Evolutionary conservation across 2,888 invertebrate genomes (phyloP).

Genomic region (Megastigmus dorsalis): DNA sequence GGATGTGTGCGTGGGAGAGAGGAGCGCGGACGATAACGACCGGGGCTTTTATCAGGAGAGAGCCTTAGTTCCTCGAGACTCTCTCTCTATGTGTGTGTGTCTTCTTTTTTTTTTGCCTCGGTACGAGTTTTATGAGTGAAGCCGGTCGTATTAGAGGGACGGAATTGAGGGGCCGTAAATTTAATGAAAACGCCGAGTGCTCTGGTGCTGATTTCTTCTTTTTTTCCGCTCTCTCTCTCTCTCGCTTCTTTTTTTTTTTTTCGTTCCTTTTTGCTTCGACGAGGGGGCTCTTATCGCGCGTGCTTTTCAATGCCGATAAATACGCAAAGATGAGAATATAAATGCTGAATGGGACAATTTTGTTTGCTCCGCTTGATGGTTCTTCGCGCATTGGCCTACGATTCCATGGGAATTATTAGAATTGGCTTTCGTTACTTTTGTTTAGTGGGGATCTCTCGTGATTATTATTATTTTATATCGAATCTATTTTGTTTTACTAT

Average conservation of each 20-base stretch:
- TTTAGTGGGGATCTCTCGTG: too few species aligned
- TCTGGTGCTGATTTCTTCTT: background rate
- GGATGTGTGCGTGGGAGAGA: background rate
- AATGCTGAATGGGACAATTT: conserved; percentile 9
- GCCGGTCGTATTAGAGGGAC: too few species aligned
- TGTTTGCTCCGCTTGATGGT: background rate
- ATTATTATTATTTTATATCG: too few species aligned
- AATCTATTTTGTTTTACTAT: too few species aligned
- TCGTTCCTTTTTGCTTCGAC: background rate
- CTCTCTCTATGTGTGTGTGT: too few species aligned
- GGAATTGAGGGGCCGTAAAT: conserved; percentile 11
- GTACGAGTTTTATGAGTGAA: conserved; percentile 12
- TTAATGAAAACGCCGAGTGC: conserved; percentile 9
- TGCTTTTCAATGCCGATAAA: conserved; percentile 19
- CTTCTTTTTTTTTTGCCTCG: background rate
- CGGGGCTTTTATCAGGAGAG: background rate
- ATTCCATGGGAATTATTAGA: too few species aligned
- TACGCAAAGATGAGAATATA: conserved; percentile 6
- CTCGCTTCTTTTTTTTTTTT: background rate
- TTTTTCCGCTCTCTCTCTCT: too few species aligned
- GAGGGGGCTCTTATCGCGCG: conserved; percentile 3
- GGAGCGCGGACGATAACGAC: background rate
- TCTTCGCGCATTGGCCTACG: too few species aligned
- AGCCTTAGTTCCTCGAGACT: too few species aligned
- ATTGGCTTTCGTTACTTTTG: too few species aligned